Base-by-base conservation (phyloP, 2,888 invertebrate species). In the Parochlus steinenii region DNA sequence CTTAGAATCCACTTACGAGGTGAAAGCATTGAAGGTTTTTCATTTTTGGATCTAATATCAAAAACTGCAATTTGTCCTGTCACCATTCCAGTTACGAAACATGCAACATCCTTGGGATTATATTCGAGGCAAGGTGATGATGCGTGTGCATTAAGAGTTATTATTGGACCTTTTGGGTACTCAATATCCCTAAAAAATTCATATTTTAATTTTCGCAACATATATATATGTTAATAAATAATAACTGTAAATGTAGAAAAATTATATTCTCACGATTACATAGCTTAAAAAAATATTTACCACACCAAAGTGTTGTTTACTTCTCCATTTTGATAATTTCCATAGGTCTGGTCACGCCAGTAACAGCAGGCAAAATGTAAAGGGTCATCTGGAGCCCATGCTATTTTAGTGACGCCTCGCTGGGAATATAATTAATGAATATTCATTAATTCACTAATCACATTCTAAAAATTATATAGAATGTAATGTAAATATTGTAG, bases 161-260 rank as follows among this genome's bases (percentile, higher is more conserved):
- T 40, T 28, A 50, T 54, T 3, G 57, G 56, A 32, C 45, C 52
- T 39, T 56, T 56, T 7, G 56, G 55, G 43, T 54, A 57, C 38
- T 55, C 56, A 10, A 34, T 28, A 11, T 34, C 34, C n/a, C n/a
- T n/a, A n/a, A n/a, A n/a, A n/a, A n/a, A n/a, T n/a, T n/a, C n/a
- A n/a, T n/a, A n/a, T n/a, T n/a, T n/a, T n/a, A n/a, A n/a, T n/a
- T n/a, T n/a, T n/a, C n/a, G n/a, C n/a, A n/a, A n/a, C n/a, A n/a
- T n/a, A n/a, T n/a, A n/a, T n/a, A n/a, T n/a, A n/a, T n/a, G n/a
- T n/a, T n/a, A n/a, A n/a, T n/a, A n/a, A n/a, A n/a, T n/a, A n/a
- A n/a, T n/a, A n/a, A n/a, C n/a, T n/a, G n/a, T n/a, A n/a, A n/a
- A n/a, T n/a, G n/a, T n/a, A n/a, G n/a, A n/a, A n/a, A n/a, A n/a